Evolutionary conservation across 2,888 invertebrate genomes (phyloP).

Genomic region (Drosophila subsilvestris): DNA sequence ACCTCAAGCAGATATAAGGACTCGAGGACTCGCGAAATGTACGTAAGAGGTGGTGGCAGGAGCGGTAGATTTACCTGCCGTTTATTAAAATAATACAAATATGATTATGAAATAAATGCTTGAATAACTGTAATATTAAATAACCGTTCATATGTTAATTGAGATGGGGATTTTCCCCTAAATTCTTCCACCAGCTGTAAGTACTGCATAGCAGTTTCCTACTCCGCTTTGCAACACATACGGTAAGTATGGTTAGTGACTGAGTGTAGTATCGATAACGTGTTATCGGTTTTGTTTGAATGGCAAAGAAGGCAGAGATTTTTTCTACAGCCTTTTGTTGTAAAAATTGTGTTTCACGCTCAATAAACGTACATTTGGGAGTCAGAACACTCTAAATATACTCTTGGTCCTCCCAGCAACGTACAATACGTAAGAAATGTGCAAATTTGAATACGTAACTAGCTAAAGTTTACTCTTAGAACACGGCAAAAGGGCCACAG

Average conservation of each 20-base stretch:
- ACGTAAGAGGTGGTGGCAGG: conserved; percentile 50
- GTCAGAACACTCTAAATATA: background rate
- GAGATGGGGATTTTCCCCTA: background rate
- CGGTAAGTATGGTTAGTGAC: no score
- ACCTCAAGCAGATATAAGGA: background rate
- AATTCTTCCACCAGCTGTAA: background rate
- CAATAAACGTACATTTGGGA: background rate
- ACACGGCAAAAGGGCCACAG: background rate
- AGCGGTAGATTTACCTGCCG: background rate
- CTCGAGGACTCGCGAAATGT: conserved; percentile 76
- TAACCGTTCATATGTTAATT: background rate
- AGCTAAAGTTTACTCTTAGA: background rate
- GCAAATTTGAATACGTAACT: background rate
- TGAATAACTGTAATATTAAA: background rate
- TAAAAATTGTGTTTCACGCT: conserved; percentile 6
- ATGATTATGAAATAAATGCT: background rate
- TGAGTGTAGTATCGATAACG: background rate
- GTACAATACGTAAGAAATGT: conserved; percentile 23
- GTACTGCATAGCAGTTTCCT: background rate
- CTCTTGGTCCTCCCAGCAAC: background rate
- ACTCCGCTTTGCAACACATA: background rate
- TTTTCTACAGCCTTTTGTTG: conserved; percentile 10
- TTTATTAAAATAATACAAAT: no score
- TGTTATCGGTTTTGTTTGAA: background rate
- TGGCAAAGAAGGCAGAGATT: conserved; percentile 24